Evolutionary conservation across 2,888 invertebrate genomes (phyloP).

Genomic region (Archaeoteleia sp.): DNA sequence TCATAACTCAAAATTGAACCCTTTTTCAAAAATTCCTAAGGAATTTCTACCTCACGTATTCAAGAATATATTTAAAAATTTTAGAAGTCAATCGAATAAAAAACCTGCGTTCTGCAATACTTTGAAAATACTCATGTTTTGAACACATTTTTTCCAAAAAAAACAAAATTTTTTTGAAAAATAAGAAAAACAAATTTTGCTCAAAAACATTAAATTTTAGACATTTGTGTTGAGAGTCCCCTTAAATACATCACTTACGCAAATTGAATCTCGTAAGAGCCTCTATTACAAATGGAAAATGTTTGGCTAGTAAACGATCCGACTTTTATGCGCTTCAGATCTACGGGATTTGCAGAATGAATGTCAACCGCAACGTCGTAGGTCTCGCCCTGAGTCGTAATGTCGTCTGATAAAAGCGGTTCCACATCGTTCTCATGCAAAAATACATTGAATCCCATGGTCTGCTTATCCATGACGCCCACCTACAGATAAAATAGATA

Average conservation of each 20-base stretch:
- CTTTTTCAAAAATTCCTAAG: too few species aligned
- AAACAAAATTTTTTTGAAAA: too few species aligned
- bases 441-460: slow-evolving; percentile 58
- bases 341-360: slow-evolving; percentile 76
- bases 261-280: slow-evolving; percentile 78
- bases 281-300: slow-evolving; percentile 78
- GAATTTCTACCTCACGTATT: too few species aligned
- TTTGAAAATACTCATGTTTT: too few species aligned
- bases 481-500: slow-evolving; percentile 26
- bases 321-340: slow-evolving; percentile 79
- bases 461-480: slow-evolving; percentile 28
- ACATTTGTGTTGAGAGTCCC: too few species aligned
- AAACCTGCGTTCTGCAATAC: too few species aligned
- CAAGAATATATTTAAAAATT: too few species aligned
- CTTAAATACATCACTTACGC: slow-evolving; percentile 77
- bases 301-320: slow-evolving; percentile 74
- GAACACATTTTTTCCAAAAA: too few species aligned
- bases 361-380: slow-evolving; percentile 79
- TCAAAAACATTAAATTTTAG: too few species aligned
- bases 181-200: too few species aligned
- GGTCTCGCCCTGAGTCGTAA: slow-evolving; percentile 78
- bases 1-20: too few species aligned
- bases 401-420: slow-evolving; percentile 75
- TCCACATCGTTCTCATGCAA: slow-evolving; percentile 76
- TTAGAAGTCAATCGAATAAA: too few species aligned